Evolutionary conservation across 1,140 invertebrate genomes (phyloP), one percentile per base, ranked within the genome.

Genomic region (Branchinecta lynchi): DNA sequence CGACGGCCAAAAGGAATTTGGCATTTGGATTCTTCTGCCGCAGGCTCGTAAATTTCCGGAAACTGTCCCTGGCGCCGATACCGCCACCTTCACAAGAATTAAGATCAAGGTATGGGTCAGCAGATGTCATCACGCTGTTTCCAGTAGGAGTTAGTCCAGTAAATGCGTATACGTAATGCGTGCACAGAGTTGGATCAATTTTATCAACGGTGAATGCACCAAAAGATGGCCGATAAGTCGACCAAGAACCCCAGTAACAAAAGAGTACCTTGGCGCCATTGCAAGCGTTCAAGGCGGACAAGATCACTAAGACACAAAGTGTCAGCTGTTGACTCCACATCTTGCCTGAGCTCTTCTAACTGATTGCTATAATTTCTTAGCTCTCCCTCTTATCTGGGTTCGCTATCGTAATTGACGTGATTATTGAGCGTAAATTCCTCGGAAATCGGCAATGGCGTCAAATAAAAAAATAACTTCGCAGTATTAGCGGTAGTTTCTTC

Each of bases 211-310:
- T 69, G 66, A 73, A 74, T 66, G 82, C 79, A 0, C 89, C 87
- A 45, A 78, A 77, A 0, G 78, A 80, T 0, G 82, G 83, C 32
- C 89, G 80, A 76, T 90, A 91, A 0, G 82, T 82, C 0, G 89
- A 85, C 89, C 89, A 91, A 2, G 86, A 84, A 3, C 86, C 86
- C 15, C 89, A 80, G 74, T 91, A 91, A 77, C 89, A 92, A 15
- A 88, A 87, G 0, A 90, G 17, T 20, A 20, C 51, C 12, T 15
- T 12, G 12, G 51, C 12, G 6, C 51, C 12, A 12, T 15, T 15
- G 51, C 51, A 15, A 3, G 12, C 12, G 12, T 60, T 12, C 6
- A 60, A 32, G 32, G 32, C 17, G 17, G 12, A 60, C 17, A 20
- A 12, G 17, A 60, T 60, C 51, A 60, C 12, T 15, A 60, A 15